These are phyloP conservation scores for Crax fasciolata DNA, from an alignment of 2,797 vertebrate species.

Conservation along the genomic window DNA sequence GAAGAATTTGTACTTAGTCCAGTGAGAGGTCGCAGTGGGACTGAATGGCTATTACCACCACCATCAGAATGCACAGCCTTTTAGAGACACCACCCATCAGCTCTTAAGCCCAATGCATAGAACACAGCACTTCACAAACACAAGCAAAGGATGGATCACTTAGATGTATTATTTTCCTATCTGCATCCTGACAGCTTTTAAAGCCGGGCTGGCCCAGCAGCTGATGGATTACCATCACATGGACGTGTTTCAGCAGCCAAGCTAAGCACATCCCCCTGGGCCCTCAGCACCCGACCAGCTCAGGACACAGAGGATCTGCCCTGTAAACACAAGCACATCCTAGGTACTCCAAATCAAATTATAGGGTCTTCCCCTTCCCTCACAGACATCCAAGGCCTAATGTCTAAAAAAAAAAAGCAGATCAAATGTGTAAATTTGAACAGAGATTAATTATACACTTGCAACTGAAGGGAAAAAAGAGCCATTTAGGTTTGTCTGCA, in stretches of 20 bases:
- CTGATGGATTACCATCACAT: too few relatives aligned
- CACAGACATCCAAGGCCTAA: slow-evolving; percentile 27
- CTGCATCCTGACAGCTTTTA: not conserved
- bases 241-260: not conserved
- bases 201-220: not conserved
- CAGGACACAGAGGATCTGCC: not conserved
- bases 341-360: not conserved
- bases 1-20: not conserved
- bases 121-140: not conserved
- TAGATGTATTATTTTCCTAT: not conserved
- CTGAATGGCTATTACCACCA: not conserved
- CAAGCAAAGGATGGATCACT: not conserved
- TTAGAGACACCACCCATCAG: too few relatives aligned
- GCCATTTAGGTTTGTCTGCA: slow-evolving; percentile 35
- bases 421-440: slow-evolving; percentile 66
- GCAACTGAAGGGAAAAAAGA: not conserved
- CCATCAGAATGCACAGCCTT: not conserved
- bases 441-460: slow-evolving; percentile 57
- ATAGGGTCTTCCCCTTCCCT: not conserved
- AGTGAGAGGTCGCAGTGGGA: too few relatives aligned
- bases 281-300: not conserved
- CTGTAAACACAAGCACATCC: rapidly evolving
- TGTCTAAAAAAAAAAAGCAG: slow-evolving; percentile 28
- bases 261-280: not conserved
- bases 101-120: not conserved